Conservation (phyloP, 2,797 vertebrate genomes). For the Erithacus rubecula region DNA sequence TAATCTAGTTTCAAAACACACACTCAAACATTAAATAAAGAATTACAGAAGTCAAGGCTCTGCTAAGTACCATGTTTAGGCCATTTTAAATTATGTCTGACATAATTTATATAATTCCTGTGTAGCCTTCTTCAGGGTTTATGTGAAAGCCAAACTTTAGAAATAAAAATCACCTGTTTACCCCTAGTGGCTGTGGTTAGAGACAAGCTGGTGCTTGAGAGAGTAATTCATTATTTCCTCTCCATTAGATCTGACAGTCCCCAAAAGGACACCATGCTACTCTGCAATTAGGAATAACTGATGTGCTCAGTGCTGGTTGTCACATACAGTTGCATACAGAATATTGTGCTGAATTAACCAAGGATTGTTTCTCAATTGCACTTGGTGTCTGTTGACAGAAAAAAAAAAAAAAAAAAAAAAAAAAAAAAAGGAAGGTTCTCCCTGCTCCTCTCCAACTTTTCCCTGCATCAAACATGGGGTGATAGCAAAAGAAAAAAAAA, state of each 20-base stretch:
- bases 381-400: background rate
- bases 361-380: background rate
- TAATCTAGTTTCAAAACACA: background rate
- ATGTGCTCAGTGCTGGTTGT: background rate
- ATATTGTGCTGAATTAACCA: background rate
- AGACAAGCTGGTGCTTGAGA: background rate
- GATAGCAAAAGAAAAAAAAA: background rate
- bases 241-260: background rate
- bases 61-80: background rate
- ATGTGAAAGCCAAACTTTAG: background rate
- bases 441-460: background rate
- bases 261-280: background rate
- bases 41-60: background rate
- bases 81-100: background rate
- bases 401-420: too few species aligned
- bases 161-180: background rate
- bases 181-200: background rate
- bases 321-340: background rate
- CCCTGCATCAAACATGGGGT: background rate
- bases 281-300: slow-evolving; percentile 21
- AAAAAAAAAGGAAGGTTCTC: background rate
- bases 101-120: background rate
- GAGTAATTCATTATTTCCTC: background rate
- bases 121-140: background rate
- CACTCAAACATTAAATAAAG: background rate